phyloP scores from a whole-genome alignment of 2,797 vertebrate genomes.

The Chrosomus eos region DNA sequence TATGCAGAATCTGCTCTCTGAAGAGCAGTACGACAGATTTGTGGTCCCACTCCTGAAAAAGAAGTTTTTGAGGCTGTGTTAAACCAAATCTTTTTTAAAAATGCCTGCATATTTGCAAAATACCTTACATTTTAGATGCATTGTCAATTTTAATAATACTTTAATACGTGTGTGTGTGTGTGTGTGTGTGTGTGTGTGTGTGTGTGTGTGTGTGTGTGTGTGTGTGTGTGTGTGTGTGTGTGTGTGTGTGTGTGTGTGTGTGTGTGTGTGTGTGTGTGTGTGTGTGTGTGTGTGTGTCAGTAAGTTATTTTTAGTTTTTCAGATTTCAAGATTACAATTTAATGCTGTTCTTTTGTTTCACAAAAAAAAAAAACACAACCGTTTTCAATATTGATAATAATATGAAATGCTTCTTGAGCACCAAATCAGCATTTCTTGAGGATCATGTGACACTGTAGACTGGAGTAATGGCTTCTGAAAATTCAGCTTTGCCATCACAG shows the following conservation, averaged over 20 bases:
- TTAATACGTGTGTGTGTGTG: not conserved
- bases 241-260: no score
- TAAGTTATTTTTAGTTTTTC: no score
- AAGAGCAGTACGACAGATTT: slow-evolving; percentile 32
- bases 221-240: no score
- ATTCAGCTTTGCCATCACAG: not conserved
- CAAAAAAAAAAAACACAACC: not conserved
- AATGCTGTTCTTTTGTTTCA: not conserved
- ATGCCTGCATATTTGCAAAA: not conserved
- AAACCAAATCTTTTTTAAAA: not conserved
- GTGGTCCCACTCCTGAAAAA: slow-evolving; percentile 2
- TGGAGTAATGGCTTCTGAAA: not conserved
- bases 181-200: not conserved
- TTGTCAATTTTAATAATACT: not conserved
- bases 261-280: no score
- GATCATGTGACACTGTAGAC: not conserved
- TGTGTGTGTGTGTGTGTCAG: no score
- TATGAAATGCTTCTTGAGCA: not conserved
- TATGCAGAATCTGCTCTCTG: slow-evolving; percentile 28
- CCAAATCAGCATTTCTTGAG: not conserved
- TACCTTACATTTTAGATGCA: not conserved
- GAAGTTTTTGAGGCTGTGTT: not conserved
- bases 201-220: no score
- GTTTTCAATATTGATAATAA: not conserved
- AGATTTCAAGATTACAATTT: not conserved